A percentile compares a stretch with the other conserved stretches of the same genome.
phyloP scores from a whole-genome alignment of 2,113 vertebrate genomes.

The Silurus meridionalis region DNA sequence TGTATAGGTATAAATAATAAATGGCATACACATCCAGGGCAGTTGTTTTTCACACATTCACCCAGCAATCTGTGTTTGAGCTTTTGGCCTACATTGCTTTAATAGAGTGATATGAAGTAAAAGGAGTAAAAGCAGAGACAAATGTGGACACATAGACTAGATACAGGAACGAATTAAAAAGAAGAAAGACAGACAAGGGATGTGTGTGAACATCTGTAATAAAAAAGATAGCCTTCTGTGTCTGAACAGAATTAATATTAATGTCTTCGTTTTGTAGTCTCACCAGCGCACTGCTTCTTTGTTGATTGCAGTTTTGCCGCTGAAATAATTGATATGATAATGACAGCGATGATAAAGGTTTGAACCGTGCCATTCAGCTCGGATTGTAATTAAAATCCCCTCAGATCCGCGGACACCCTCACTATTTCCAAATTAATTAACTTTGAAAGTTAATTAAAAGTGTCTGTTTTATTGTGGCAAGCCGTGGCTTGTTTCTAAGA shows the following conservation, averaged over 20 bases:
- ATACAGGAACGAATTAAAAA: not conserved
- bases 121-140: not conserved
- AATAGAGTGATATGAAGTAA: not conserved
- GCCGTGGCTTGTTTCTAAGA: not conserved
- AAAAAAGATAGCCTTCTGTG: not conserved
- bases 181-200: not conserved
- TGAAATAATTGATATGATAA: constrained; percentile 19
- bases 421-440: not conserved
- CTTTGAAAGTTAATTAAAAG: constrained; percentile 30
- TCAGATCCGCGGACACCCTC: not conserved
- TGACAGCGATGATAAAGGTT: constrained; percentile 2
- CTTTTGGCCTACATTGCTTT: not conserved
- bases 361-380: not conserved
- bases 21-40: not conserved
- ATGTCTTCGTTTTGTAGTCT: constrained; percentile 3
- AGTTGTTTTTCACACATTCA: not conserved
- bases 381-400: constrained; percentile 17
- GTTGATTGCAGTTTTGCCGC: not conserved
- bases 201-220: not conserved
- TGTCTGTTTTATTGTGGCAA: not conserved
- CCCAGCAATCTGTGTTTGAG: not conserved
- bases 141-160: too few species aligned
- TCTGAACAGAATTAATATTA: constrained; percentile 15
- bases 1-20: constrained; percentile 17
- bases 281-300: not conserved